Evolutionary conservation across 2,113 vertebrate species (phyloP).

Genomic region (Picathartes gymnocephalus): DNA sequence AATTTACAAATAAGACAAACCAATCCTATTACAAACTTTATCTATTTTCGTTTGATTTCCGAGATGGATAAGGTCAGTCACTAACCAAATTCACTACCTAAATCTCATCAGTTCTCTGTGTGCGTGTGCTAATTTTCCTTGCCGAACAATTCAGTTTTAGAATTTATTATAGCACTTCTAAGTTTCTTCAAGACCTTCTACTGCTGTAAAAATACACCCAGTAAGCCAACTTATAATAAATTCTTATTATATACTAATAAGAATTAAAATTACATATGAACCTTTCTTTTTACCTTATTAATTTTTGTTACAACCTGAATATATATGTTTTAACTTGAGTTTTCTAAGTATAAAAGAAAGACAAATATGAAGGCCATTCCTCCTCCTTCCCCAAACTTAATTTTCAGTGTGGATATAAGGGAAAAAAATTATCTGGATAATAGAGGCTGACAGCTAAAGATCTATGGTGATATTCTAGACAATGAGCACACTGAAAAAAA

Average conservation of each 20-base stretch:
- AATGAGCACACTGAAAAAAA: not conserved
- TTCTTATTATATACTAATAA: not conserved
- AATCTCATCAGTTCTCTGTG: not conserved
- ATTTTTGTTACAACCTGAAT: not conserved
- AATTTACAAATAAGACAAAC: not conserved
- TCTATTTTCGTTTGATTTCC: not conserved
- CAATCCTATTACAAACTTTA: not conserved
- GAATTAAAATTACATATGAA: not conserved
- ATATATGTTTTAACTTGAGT: not conserved
- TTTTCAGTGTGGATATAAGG: not conserved
- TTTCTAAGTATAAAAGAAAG: not conserved
- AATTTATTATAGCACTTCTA: not conserved
- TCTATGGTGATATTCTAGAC: not conserved
- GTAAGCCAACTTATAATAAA: not conserved
- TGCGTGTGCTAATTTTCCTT: rapidly evolving
- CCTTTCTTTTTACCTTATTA: not conserved
- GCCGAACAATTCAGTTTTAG: not conserved
- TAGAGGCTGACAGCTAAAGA: not conserved
- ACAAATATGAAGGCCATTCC: not conserved
- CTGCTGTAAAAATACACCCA: not conserved
- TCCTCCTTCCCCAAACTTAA: not conserved
- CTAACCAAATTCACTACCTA: not conserved
- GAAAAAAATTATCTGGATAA: not conserved
- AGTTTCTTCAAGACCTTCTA: not conserved
- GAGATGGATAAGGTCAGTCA: not conserved